These are phyloP conservation scores for Bombus pyrosoma DNA, from an alignment of 1,140 invertebrate genomes.

Conservation along the genomic window DNA sequence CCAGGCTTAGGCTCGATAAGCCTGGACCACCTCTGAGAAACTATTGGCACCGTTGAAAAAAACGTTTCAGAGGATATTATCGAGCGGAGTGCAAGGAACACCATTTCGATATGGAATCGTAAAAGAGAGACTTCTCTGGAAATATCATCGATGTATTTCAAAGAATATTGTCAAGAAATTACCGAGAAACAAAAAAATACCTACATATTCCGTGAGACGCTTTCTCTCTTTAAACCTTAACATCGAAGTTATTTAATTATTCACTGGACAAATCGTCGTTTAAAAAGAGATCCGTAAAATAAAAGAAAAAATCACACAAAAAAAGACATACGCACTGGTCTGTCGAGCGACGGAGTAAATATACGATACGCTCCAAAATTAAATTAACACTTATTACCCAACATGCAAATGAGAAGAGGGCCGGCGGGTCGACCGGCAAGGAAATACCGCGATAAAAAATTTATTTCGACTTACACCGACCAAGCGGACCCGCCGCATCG, in stretches of 20 bases:
- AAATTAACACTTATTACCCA: slow-evolving; percentile 50
- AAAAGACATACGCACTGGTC: background rate
- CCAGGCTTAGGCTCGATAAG: slow-evolving; percentile 63
- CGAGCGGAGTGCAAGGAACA: slow-evolving; percentile 5
- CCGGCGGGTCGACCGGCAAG: background rate
- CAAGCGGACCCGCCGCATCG: slow-evolving; percentile 51
- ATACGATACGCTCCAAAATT: slow-evolving; percentile 26
- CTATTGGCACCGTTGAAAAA: slow-evolving; percentile 25
- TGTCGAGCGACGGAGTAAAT: background rate
- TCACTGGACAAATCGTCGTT: background rate
- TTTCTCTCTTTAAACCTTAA: background rate
- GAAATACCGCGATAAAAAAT: slow-evolving; percentile 57
- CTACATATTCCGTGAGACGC: too few species aligned
- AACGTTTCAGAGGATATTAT: slow-evolving; percentile 39
- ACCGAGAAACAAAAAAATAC: background rate
- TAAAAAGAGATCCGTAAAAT: background rate
- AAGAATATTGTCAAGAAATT: background rate
- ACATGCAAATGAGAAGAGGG: slow-evolving; percentile 29
- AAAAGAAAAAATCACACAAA: background rate
- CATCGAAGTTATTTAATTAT: background rate
- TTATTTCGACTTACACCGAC: slow-evolving; percentile 53
- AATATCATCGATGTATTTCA: background rate
- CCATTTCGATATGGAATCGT: slow-evolving; percentile 7
- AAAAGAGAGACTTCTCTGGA: background rate
- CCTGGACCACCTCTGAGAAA: slow-evolving; percentile 64